These are phyloP conservation scores for roundworm (Caenorhabditis elegans) DNA, from an alignment of 1,140 invertebrate genomes.

Conservation along the genomic window WBcel235 BX284604.4:12202001-12202500, in stretches of 20 bases:
- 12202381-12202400: background rate
- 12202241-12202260: conserved; percentile 22
- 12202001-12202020: background rate
- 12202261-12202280: background rate
- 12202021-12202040: background rate
- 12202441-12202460: background rate
- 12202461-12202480: background rate
- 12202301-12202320: conserved; percentile 31
- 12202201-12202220: conserved; percentile 29
- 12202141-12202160: conserved; percentile 31
- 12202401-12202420: conserved; percentile 11
- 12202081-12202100: background rate
- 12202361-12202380: conserved; percentile 14
- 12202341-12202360: background rate
- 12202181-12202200: conserved; percentile 25
- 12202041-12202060: conserved; percentile 25
- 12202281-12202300: background rate
- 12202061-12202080: conserved; percentile 24
- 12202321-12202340: conserved; percentile 23
- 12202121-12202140: conserved; percentile 27
- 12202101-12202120: conserved; percentile 26
- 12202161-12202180: conserved; percentile 28
- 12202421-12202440: background rate
- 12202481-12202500: background rate
- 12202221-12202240: background rate